Conservation (phyloP, 2,797 vertebrate genomes). For the Pipistrellus pygmaeus region DNA sequence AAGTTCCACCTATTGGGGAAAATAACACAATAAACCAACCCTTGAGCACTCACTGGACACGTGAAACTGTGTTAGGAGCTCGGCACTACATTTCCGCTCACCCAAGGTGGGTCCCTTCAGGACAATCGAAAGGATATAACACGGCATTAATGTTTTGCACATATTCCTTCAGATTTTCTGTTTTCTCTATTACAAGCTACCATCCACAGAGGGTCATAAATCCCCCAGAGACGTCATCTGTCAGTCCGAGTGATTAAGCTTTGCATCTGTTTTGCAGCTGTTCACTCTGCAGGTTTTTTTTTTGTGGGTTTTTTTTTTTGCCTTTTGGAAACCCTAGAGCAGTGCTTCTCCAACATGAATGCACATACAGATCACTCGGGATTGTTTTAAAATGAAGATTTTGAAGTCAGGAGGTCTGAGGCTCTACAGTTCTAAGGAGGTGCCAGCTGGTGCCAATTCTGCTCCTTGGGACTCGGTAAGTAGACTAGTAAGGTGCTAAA, state of each 20-base stretch:
- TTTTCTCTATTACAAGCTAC: slow-evolving; percentile 58
- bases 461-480: background rate
- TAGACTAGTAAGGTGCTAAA: slow-evolving; percentile 43
- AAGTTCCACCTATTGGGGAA: background rate
- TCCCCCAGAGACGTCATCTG: slow-evolving; percentile 61
- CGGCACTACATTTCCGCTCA: background rate
- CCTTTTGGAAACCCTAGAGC: slow-evolving; percentile 63
- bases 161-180: slow-evolving; percentile 59
- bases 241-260: slow-evolving; percentile 7
- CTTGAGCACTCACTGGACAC: background rate
- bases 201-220: slow-evolving; percentile 74
- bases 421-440: background rate
- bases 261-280: slow-evolving; percentile 87
- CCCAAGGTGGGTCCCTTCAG: background rate
- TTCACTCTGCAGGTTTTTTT: background rate
- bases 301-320: slow-evolving; percentile 51
- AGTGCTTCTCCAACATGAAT: background rate
- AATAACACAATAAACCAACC: background rate
- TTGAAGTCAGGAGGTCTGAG: background rate
- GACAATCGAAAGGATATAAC: background rate
- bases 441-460: background rate
- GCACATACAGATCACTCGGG: background rate
- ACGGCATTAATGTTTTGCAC: background rate
- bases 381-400: slow-evolving; percentile 49
- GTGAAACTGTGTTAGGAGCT: background rate